Evolutionary conservation across 2,888 invertebrate genomes (phyloP).

Genomic region (Epinotia bilunana): DNA sequence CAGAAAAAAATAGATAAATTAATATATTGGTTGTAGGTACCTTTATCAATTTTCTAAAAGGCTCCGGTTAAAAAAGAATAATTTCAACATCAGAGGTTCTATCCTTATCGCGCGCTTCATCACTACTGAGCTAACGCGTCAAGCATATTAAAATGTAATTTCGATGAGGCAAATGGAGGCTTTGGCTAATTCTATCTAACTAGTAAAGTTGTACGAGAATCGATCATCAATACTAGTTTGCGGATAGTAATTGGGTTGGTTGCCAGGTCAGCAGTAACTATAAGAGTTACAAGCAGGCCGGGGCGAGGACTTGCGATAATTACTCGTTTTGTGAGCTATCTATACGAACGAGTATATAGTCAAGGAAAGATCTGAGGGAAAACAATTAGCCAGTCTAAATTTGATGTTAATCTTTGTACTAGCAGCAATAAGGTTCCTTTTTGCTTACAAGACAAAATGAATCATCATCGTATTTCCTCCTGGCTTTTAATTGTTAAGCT

Average conservation of each 20-base stretch:
- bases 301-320: conserved; percentile 19
- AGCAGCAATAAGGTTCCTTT: conserved; percentile 12
- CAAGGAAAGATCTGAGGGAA: background rate
- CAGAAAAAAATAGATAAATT: conserved; percentile 4
- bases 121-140: no score
- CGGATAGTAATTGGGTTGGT: conserved; percentile 10
- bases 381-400: background rate
- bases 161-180: background rate
- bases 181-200: background rate
- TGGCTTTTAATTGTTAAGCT: conserved; percentile 2
- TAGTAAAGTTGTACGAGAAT: background rate
- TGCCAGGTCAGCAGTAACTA: conserved; percentile 13
- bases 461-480: conserved; percentile 9
- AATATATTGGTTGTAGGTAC: background rate
- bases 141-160: no score
- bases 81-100: no score
- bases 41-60: background rate
- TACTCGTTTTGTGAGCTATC: background rate
- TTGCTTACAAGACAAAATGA: conserved; percentile 1
- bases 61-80: no score
- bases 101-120: no score
- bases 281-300: background rate
- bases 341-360: background rate
- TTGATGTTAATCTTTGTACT: background rate
- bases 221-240: background rate